Base-by-base conservation (phyloP, 1,140 invertebrate genomes). In the Bombus haemorrhoidalis region DNA sequence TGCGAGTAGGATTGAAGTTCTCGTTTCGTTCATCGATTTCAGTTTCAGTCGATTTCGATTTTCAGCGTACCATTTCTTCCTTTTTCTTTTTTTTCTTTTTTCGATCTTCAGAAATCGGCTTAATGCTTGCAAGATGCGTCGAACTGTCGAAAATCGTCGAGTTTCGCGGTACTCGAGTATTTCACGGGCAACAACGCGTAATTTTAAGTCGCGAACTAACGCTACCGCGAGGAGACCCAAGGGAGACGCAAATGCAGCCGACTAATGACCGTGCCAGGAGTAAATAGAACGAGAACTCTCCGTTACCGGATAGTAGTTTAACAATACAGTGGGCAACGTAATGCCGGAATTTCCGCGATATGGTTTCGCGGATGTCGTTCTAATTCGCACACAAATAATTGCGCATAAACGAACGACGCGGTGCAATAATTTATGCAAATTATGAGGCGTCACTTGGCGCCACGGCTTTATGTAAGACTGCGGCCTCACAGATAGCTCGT, bases 211-310 rank as follows among this genome's bases (percentile, higher is more conserved):
- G n/a, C 41, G 2, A 43, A 81, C 57, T 66, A 74, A 85, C 66
- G n/a, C 15, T 43, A 32, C 57, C 34, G 57, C 41, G 59, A 47
- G 66, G 32, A 66, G 81, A 74, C 69, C 78, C 83, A 39, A 39
- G 78, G 47, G 71, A 28, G 69, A 41, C 41, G 59, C 43, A 57
- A 81, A 81, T 81, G 83, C 34, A 57, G 6, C 78, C 69, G 71
- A 81, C 43, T 85, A 85, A 85, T 74, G 83, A 85, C 83, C 71
- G 34, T n/a, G 47, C 78, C 69, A 81, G 71, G n/a, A 81, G 83
- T 85, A 81, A 85, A 85, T 85, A 71, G 37, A 68, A 68, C 83
- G 66, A 64, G 83, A 85, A 85, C 78, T 85, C 83, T 68, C 76
- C 53, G 25, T 68, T 34, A 34, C 34, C 10, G 83, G 37, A 85